Evolutionary conservation across 2,797 vertebrate genomes (phyloP), one percentile per base, ranked within the genome.

Genomic region (Cirrhinus mrigala): DNA sequence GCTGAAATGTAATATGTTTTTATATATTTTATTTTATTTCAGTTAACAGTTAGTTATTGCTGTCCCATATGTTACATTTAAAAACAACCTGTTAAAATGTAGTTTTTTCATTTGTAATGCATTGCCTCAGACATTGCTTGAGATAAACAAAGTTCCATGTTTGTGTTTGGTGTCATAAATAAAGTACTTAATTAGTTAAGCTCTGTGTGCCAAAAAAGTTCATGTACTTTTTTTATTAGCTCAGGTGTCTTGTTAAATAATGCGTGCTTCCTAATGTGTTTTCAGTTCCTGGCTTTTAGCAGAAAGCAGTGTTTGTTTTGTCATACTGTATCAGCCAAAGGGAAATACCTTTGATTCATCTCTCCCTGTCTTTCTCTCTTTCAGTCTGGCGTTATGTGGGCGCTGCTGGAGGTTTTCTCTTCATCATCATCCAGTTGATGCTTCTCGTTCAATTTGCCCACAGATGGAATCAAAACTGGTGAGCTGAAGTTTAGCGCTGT

Each of bases 381-480:
- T 82, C 94, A 99, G 98, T 96, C 78, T 99, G 97, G 97, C 97
- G 97, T 86, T 97, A 97, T 0, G 93, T 99, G 3, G 98, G 97
- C 80, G 97, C 97, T 1, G 0, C 0, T 0, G 97, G 98, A n/a
- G 97, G 96, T 0, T 95, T 95, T 89, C 0, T 97, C 29, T 99
- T 98, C 90, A 95, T 99, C 79, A 86, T 95, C 75, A 98, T 99
- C 93, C 98, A 99, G 90, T 97, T 99, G 81, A 94, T 96, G 92
- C 91, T 99, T 81, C 93, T 99, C 84, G 96, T 99, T 92, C 97
- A 99, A 91, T 99, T 99, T 33, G 97, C 98, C 12, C 98, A 99
- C 92, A 96, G 97, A 89, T 99, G 98, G 98, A 99, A 99, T 94
- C 98, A 97, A 93, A 99, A 99, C 93, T 99, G 98, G 98, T 99